Conservation (phyloP, 2,888 invertebrate species). For the Apodemia duryi region DNA sequence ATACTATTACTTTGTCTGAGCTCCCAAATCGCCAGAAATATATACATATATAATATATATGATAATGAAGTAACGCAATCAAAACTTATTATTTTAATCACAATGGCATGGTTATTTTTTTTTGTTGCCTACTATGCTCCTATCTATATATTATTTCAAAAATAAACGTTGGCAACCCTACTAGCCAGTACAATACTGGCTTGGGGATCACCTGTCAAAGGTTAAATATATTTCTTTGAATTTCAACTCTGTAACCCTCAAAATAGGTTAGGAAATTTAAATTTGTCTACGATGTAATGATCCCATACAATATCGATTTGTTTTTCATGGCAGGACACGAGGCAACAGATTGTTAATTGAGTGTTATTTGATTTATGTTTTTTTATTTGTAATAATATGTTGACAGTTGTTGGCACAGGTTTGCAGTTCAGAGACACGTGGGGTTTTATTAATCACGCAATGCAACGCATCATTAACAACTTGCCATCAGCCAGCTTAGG, state of each 20-base stretch:
- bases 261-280: neutral
- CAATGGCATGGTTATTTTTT: no score
- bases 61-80: no score
- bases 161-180: neutral
- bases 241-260: neutral
- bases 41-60: no score
- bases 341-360: constrained; percentile 14
- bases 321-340: constrained; percentile 11
- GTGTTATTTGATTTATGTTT: constrained; percentile 13
- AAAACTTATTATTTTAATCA: no score
- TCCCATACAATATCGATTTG: constrained; percentile 7
- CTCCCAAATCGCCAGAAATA: no score
- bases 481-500: no score
- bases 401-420: neutral
- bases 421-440: neutral
- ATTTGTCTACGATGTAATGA: neutral
- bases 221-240: neutral
- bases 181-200: neutral
- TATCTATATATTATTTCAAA: no score
- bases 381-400: neutral
- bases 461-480: no score
- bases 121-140: no score
- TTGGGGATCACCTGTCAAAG: constrained; percentile 1
- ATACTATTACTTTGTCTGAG: no score
- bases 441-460: neutral